Evolutionary conservation across 2,113 vertebrate species (phyloP), one percentile per base, ranked within the genome.

Genomic region (Crocuta crocuta): DNA sequence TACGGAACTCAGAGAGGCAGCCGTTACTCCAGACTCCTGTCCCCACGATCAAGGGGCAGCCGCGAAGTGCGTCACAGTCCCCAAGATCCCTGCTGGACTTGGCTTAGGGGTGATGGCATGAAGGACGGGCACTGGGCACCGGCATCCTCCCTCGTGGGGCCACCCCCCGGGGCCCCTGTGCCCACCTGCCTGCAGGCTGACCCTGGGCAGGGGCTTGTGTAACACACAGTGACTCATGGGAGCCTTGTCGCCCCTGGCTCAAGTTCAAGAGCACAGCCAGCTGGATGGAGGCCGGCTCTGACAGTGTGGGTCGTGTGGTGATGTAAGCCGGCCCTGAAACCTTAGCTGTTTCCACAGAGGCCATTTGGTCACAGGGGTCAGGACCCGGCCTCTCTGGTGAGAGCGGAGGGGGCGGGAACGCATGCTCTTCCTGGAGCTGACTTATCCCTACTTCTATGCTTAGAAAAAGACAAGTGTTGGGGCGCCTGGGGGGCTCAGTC

Each of bases 11-110:
- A 10, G 23, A 10, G 23, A 74, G 35, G 39, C 68, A 33, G n/a
- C n/a, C 33, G 11, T 58, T 55, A 74, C 65, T 63, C n/a, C 15
- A 21, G 39, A 65, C 63, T 39, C 7, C 33, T 23, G 10, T 3
- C 31, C 50, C 50, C n/a, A 43, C 2, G 4, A 33, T 39, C 61
- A 71, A 58, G 10, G 43, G 26, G 61, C 23, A 15, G 4, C 7
- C 48, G 0, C 1, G 3, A n/a, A 6, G 6, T 12, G 2, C 11
- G 10, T 8, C 53, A 39, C 5, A 0, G 31, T 53, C 48, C 68
- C 16, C n/a, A 71, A 26, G 39, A 43, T 24, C 21, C 19, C 68
- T 87, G 48, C 24, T 28, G 0, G 0, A 5, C 68, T 35, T 1
- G 4, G 45, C 7, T 65, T 82, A 55, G 35, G 15, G 28, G 13